Evolutionary conservation across 1,140 invertebrate genomes (phyloP), one percentile per base, ranked within the genome.

Genomic region (Eupeodes corollae): DNA sequence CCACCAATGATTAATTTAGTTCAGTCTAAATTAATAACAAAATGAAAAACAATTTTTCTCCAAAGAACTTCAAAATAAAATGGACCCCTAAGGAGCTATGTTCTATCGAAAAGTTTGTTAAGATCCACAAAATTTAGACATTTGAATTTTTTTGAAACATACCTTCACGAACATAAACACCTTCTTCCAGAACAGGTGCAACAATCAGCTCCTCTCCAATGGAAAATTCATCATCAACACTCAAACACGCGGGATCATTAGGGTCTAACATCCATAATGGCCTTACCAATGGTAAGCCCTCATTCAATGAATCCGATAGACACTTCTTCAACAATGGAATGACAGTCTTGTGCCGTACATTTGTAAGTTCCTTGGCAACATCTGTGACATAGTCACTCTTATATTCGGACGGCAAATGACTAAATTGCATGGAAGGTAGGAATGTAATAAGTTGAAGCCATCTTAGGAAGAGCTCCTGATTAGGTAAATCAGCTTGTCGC

Each of bases 361-460:
- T 63, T 0, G 88, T 84, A 49, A 91, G 65, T 49, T 78, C 76
- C 55, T 84, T 84, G 1, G 87, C 84, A 61, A 86, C 78, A 39
- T 88, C 80, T 1, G 88, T 68, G 1, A 91, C 79, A 34, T 77
- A 74, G 6, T 65, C 79, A 55, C 87, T 82, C 13, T 82, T 80
- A 57, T 92, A 95, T 56, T 89, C 84, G 58, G 83, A 90, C 0
- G 93, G 92, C 6, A 91, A 67, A 58, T 90, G 80, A 0, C 88
- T 90, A 54, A 93, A 94, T 61, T 93, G 85, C 61, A 97, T 86
- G 0, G 91, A 84, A 0, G 93, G 91, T 40, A 98, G 61, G 61
- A 96, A 96, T 0, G 88, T 85, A n/a, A 87, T 84, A 49, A 92
- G 70, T 63, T 96, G 88, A n/a, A 96, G 67, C 94, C 94, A 98